Evolutionary conservation across 2,888 invertebrate species (phyloP).

Genomic region (Belgica antarctica): DNA sequence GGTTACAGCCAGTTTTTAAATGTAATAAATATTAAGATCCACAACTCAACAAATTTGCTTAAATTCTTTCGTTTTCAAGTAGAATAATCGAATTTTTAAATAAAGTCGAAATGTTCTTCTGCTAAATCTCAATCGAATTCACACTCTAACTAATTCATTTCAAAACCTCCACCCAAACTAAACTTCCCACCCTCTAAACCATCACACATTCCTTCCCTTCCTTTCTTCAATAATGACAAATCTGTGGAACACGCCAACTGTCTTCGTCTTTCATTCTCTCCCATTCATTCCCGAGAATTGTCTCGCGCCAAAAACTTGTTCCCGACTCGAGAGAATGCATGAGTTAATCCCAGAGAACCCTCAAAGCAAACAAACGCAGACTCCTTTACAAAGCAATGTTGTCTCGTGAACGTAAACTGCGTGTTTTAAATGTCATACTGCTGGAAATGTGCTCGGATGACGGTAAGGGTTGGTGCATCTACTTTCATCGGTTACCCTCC

Average conservation of each 20-base stretch:
- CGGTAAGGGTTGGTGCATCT: constrained; percentile 31
- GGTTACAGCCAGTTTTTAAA: no score
- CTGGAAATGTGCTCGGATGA: constrained; percentile 36
- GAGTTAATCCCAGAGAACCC: constrained; percentile 38
- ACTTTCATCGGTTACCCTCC: background rate
- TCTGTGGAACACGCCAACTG: constrained; percentile 1
- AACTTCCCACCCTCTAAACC: no score
- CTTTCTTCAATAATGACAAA: no score
- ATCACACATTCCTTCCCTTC: background rate
- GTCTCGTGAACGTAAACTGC: constrained; percentile 32
- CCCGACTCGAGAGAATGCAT: background rate
- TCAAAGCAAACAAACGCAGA: constrained; percentile 38
- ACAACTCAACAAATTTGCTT: no score
- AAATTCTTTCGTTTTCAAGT: no score
- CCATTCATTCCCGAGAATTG: background rate
- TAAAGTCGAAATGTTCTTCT: no score
- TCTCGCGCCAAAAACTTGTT: constrained; percentile 38
- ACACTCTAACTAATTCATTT: no score
- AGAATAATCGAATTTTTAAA: no score
- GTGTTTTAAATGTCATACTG: constrained; percentile 15
- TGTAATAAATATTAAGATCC: no score
- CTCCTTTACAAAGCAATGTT: background rate
- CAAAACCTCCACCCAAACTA: no score
- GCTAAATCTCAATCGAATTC: no score
- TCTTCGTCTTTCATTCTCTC: background rate